Conservation (phyloP, 2,888 invertebrate species). For the Drosophila robusta region DNA sequence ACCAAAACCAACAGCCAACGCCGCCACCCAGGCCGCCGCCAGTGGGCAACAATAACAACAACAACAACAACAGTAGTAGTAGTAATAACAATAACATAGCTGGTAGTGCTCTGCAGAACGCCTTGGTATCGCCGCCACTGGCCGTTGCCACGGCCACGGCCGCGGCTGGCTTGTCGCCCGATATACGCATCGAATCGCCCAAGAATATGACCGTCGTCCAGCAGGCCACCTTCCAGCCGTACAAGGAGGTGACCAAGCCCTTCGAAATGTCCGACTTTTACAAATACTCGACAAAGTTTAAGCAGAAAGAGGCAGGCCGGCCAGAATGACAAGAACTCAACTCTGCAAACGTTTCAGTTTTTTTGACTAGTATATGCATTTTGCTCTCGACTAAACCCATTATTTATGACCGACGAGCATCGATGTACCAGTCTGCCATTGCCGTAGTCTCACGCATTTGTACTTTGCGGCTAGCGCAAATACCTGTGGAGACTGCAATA, state of each 20-base stretch:
- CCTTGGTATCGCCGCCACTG: slow-evolving; percentile 59
- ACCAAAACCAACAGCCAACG: slow-evolving; percentile 68
- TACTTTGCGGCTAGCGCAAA: slow-evolving; percentile 51
- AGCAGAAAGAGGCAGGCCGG: slow-evolving; percentile 87
- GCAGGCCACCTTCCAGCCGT: slow-evolving; percentile 95
- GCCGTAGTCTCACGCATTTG: not conserved
- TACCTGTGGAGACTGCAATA: not conserved
- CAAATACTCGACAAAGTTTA: slow-evolving; percentile 97
- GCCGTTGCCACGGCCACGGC: slow-evolving; percentile 52
- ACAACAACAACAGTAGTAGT: slow-evolving; percentile 24
- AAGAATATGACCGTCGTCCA: slow-evolving; percentile 94
- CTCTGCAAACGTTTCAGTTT: slow-evolving; percentile 1
- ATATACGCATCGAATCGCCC: slow-evolving; percentile 90
- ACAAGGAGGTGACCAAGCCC: slow-evolving; percentile 97
- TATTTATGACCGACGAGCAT: slow-evolving; percentile 12
- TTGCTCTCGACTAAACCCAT: slow-evolving; percentile 17
- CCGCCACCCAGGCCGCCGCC: slow-evolving; percentile 70
- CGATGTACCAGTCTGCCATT: slow-evolving; percentile 14
- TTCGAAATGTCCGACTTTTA: slow-evolving; percentile 99
- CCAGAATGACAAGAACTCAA: slow-evolving; percentile 61
- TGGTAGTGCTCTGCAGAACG: slow-evolving; percentile 37
- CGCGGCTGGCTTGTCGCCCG: slow-evolving; percentile 77
- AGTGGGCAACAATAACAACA: slow-evolving; percentile 41
- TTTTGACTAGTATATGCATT: not conserved
- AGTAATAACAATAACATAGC: slow-evolving; percentile 27